Percentiles rank a stretch among this genome's conserved stretches.
phyloP scores from a whole-genome alignment of 1,140 invertebrate species.

The Drosophila baimaii region DNA sequence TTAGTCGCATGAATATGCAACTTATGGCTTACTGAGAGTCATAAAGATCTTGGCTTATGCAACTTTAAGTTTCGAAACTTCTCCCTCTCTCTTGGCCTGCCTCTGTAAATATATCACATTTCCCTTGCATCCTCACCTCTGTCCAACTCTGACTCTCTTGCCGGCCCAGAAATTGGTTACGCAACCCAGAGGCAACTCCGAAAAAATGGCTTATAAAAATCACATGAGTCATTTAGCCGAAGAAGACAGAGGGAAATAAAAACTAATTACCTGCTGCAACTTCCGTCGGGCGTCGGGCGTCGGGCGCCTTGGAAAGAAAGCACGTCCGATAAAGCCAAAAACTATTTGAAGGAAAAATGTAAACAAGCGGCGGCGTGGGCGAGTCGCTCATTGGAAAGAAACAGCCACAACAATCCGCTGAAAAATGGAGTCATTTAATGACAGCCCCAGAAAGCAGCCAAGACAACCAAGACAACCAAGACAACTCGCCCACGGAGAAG shows the following conservation, averaged over 20 bases:
- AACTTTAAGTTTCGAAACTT: constrained; percentile 10
- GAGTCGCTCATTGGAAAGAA: constrained; percentile 66
- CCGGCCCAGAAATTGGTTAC: constrained; percentile 42
- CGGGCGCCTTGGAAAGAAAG: constrained; percentile 56
- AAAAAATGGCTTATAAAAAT: constrained; percentile 49
- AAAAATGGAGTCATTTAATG: constrained; percentile 77
- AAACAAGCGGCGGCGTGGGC: constrained; percentile 53
- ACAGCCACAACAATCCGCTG: constrained; percentile 22
- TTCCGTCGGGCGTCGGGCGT: constrained; percentile 65
- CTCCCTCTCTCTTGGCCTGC: background rate
- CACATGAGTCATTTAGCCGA: constrained; percentile 72
- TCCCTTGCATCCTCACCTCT: constrained; percentile 17
- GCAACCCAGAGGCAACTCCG: constrained; percentile 44
- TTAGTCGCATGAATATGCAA: background rate
- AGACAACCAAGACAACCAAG: too few species aligned
- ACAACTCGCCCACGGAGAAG: constrained; percentile 32
- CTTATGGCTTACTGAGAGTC: background rate
- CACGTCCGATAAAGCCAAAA: constrained; percentile 31
- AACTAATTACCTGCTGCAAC: constrained; percentile 73
- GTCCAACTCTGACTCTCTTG: constrained; percentile 22
- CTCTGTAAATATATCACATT: constrained; percentile 31
- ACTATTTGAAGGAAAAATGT: constrained; percentile 40
- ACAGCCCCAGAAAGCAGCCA: constrained; percentile 45
- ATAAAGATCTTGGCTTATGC: constrained; percentile 31
- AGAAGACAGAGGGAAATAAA: constrained; percentile 35